Conservation (phyloP, 2,797 vertebrate genomes). For the Thripadectes ignobilis region DNA sequence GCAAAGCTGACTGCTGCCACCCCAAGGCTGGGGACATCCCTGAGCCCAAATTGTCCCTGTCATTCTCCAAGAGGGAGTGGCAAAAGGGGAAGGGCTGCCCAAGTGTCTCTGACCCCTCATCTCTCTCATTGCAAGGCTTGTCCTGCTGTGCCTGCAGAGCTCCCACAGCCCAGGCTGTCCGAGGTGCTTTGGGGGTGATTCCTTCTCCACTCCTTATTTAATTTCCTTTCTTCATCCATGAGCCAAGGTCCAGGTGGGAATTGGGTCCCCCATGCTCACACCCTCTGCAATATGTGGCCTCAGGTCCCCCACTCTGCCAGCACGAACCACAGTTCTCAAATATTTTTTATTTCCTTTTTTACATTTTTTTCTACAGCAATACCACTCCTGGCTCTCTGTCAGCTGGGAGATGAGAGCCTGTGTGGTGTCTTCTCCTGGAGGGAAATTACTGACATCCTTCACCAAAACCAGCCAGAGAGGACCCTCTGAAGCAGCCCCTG, state of each 20-base stretch:
- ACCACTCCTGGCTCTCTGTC: not conserved
- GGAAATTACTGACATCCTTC: slow-evolving; percentile 15
- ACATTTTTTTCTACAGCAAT: not conserved
- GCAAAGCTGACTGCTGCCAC: slow-evolving; percentile 52
- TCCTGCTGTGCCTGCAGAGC: no score
- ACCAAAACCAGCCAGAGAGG: not conserved
- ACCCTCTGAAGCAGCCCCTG: not conserved
- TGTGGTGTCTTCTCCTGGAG: not conserved
- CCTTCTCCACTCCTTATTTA: accelerated
- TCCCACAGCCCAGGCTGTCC: not conserved
- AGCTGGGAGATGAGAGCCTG: slow-evolving; percentile 5
- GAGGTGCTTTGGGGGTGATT: not conserved
- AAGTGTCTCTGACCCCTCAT: not conserved
- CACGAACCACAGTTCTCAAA: not conserved
- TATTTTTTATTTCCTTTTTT: not conserved
- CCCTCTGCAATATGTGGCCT: not conserved
- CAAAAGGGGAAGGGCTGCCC: not conserved
- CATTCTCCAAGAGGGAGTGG: not conserved
- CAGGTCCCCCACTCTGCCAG: not conserved
- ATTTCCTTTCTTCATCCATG: not conserved
- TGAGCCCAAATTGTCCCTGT: not conserved
- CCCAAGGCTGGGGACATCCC: not conserved
- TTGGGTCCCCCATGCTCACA: not conserved
- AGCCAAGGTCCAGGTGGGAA: not conserved
- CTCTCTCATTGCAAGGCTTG: no score